Conservation (phyloP, 2,888 invertebrate genomes). For the Adelognathus sp. region DNA sequence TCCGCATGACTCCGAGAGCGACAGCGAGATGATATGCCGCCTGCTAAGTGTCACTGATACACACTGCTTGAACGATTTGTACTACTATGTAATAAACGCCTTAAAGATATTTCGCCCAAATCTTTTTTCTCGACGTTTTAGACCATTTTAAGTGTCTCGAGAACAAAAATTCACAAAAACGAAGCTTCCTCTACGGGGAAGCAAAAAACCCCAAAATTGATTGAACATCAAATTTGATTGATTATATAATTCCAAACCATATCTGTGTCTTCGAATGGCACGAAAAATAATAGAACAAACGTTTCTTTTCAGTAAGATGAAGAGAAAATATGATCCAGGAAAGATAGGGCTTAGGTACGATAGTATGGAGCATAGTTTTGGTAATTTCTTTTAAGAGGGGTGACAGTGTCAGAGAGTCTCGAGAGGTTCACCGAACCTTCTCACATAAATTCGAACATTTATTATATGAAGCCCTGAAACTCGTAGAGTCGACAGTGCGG, state of each 20-base stretch:
- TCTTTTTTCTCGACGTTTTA: too few species aligned
- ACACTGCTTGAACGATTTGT: background rate
- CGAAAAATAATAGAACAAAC: too few species aligned
- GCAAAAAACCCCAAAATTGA: too few species aligned
- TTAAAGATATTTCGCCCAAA: too few species aligned
- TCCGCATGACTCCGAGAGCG: background rate
- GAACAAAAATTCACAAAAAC: too few species aligned
- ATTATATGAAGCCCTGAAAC: conserved; percentile 48
- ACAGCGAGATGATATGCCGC: background rate
- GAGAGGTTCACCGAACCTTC: conserved; percentile 44
- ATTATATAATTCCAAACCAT: too few species aligned
- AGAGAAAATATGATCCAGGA: background rate
- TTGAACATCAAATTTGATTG: too few species aligned
- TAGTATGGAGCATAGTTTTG: background rate
- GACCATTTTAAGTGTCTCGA: too few species aligned
- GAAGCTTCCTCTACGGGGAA: too few species aligned
- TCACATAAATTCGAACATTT: conserved; percentile 60
- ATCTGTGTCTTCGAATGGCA: too few species aligned
- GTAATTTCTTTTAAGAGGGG: conserved; percentile 18
- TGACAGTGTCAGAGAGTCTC: conserved; percentile 25
- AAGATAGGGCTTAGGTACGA: background rate
- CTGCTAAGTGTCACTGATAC: background rate
- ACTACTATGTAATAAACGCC: background rate
- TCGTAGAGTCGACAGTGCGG: conserved; percentile 21
- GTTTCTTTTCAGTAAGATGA: background rate